Conservation (phyloP, 1,140 invertebrate genomes). For the Campoletis sonorensis region DNA sequence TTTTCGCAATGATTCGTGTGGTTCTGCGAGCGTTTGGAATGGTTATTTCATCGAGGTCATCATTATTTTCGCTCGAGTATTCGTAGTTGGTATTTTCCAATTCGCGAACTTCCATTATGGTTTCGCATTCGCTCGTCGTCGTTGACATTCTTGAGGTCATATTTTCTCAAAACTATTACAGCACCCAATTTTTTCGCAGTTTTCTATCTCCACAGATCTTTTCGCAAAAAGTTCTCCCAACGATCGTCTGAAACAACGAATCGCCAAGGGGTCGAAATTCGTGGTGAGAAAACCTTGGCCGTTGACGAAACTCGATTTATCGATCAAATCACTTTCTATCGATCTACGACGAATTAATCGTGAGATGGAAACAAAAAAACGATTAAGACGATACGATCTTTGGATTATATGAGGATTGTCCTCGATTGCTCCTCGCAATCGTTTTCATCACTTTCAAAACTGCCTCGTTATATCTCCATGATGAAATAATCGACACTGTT, state of each 20-base stretch:
- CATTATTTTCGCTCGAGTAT: slow-evolving; percentile 16
- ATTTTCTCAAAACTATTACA: neutral
- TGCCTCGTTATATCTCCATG: neutral
- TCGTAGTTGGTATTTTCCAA: slow-evolving; percentile 43
- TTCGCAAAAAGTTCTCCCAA: neutral
- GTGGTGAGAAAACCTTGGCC: too few relatives aligned
- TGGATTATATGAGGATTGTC: neutral
- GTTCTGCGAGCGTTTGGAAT: slow-evolving; percentile 42
- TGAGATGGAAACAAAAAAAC: too few relatives aligned
- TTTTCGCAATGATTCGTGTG: slow-evolving; percentile 53
- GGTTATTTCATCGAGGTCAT: neutral
- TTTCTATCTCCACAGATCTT: neutral
- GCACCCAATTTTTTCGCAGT: neutral
- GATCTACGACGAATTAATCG: too few relatives aligned
- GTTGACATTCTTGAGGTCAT: neutral
- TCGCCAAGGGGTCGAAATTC: neutral
- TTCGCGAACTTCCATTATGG: slow-evolving; percentile 35
- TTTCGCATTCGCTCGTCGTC: slow-evolving; percentile 17
- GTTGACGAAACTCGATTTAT: too few relatives aligned
- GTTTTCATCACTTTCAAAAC: neutral
- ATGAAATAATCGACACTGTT: neutral
- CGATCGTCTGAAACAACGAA: slow-evolving; percentile 17
- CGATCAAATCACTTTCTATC: neutral
- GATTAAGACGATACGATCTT: neutral
- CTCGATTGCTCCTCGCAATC: neutral